Evolutionary conservation across 2,113 vertebrate species (phyloP).

Genomic region (Scytalopus superciliaris): DNA sequence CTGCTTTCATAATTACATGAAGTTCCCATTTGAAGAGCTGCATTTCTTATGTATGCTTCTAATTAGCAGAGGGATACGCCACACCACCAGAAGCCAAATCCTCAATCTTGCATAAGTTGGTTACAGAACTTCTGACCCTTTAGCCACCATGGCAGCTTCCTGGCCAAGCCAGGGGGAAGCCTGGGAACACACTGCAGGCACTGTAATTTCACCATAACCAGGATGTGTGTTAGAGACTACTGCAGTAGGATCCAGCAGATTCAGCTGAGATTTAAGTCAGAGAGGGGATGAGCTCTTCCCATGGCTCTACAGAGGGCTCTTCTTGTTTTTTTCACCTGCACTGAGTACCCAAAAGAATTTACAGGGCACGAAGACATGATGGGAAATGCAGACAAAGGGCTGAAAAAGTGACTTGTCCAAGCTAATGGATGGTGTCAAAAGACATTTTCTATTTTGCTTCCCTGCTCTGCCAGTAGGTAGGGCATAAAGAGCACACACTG

Average conservation of each 20-base stretch:
- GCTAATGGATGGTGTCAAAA: not conserved
- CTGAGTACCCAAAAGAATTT: not conserved
- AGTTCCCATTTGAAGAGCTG: not conserved
- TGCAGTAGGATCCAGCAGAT: not conserved
- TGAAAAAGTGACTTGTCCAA: not conserved
- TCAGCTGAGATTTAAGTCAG: not conserved
- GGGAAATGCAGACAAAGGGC: not conserved
- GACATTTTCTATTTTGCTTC: not conserved
- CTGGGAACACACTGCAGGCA: not conserved
- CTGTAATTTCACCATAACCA: not conserved
- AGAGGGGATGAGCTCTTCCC: not conserved
- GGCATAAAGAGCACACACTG: not conserved
- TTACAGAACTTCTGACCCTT: not conserved
- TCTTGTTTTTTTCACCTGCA: not conserved
- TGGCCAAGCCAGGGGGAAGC: not conserved
- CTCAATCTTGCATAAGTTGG: not conserved
- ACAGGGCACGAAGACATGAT: not conserved
- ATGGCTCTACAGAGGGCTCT: not conserved
- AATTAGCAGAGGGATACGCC: not conserved
- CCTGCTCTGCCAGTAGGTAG: not conserved
- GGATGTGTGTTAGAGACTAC: not conserved
- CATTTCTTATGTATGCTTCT: not conserved
- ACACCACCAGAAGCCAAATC: not conserved
- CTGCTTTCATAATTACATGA: conserved; percentile 46
- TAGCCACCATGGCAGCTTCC: not conserved